Conservation (phyloP, 1,140 invertebrate genomes). For the Drosophila bifasciata region DNA sequence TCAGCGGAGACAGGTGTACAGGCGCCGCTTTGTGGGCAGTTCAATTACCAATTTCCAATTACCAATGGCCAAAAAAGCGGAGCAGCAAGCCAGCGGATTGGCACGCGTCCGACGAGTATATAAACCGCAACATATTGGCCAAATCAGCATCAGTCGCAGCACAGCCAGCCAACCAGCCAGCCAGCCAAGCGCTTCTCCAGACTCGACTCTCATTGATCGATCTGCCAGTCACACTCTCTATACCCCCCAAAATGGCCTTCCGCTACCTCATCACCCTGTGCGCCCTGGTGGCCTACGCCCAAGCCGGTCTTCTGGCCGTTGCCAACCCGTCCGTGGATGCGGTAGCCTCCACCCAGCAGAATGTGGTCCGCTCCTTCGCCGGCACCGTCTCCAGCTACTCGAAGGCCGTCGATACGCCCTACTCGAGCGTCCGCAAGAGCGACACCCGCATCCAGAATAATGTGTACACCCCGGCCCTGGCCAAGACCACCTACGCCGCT, state of each 20-base stretch:
- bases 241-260: constrained; percentile 69
- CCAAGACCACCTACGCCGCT: constrained; percentile 66
- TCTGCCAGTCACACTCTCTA: constrained; percentile 21
- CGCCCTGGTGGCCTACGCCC: constrained; percentile 84
- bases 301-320: constrained; percentile 81
- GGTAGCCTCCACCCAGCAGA: constrained; percentile 85
- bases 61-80: neutral
- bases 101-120: constrained; percentile 77
- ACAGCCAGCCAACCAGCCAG: constrained; percentile 29
- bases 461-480: constrained; percentile 81
- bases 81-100: constrained; percentile 12
- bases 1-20: constrained; percentile 18
- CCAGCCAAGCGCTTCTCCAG: constrained; percentile 26
- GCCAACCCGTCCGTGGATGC: constrained; percentile 84
- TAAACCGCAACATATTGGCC: constrained; percentile 61
- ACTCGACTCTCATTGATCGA: constrained; percentile 3
- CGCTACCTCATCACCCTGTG: constrained; percentile 83
- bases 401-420: constrained; percentile 87
- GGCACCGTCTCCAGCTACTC: constrained; percentile 87
- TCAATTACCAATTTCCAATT: constrained; percentile 36
- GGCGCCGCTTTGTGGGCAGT: constrained; percentile 70
- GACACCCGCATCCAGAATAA: constrained; percentile 85
- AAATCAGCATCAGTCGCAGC: constrained; percentile 73
- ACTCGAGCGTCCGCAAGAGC: constrained; percentile 87
- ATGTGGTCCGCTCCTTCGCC: constrained; percentile 85